Evolutionary conservation across 2,113 vertebrate genomes (phyloP).

Genomic region (Arvicanthis niloticus): DNA sequence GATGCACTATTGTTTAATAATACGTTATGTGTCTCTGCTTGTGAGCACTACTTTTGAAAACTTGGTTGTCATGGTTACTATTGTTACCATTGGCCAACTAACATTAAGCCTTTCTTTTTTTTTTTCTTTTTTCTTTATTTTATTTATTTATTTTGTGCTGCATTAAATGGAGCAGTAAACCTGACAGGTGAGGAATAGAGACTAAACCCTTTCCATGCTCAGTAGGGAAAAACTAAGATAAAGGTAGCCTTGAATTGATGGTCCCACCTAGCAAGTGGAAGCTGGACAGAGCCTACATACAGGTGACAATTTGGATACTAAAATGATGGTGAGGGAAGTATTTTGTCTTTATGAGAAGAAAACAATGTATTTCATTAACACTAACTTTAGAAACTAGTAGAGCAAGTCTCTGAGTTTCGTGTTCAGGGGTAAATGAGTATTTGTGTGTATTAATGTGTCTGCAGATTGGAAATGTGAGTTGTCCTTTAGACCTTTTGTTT

Average conservation of each 20-base stretch:
- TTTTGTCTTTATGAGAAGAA: slow-evolving; percentile 9
- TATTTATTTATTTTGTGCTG: slow-evolving; percentile 88
- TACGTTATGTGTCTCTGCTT: slow-evolving; percentile 75
- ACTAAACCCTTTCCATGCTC: slow-evolving; percentile 66
- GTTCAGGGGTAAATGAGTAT: slow-evolving; percentile 24
- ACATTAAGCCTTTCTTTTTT: slow-evolving; percentile 89
- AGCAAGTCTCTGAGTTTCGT: slow-evolving; percentile 32
- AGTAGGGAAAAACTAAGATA: slow-evolving; percentile 47
- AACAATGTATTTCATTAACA: background rate
- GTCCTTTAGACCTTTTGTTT: slow-evolving; percentile 27
- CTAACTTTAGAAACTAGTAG: slow-evolving; percentile 24
- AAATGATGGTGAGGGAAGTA: slow-evolving; percentile 26
- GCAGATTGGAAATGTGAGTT: slow-evolving; percentile 38
- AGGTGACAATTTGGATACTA: background rate
- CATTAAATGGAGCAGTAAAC: slow-evolving; percentile 98
- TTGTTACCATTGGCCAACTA: slow-evolving; percentile 87
- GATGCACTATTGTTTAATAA: slow-evolving; percentile 72
- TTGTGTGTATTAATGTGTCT: slow-evolving; percentile 65
- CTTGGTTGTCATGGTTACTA: slow-evolving; percentile 81
- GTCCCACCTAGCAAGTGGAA: slow-evolving; percentile 48
- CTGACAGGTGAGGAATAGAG: slow-evolving; percentile 96
- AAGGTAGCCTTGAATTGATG: slow-evolving; percentile 24
- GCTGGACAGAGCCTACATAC: slow-evolving; percentile 23
- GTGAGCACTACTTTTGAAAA: slow-evolving; percentile 72
- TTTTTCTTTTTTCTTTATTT: slow-evolving; percentile 87